Conservation (phyloP, 2,797 vertebrate genomes). For the Chaetophractus vellerosus region DNA sequence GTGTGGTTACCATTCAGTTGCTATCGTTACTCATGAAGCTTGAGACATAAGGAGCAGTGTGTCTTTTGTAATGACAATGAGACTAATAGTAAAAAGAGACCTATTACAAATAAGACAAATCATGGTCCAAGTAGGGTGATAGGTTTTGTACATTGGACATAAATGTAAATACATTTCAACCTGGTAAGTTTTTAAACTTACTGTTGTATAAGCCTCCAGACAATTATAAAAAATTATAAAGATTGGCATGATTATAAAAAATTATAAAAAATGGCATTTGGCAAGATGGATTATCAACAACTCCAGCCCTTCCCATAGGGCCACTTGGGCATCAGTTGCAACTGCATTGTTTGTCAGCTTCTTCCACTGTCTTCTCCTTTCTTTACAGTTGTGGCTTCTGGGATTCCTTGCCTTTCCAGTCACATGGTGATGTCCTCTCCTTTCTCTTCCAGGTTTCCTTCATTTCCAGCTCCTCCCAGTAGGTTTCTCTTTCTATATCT, state of each 20-base stretch:
- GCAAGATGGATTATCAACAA: slow-evolving; percentile 86
- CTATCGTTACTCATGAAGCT: slow-evolving; percentile 21
- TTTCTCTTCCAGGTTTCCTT: too few relatives aligned
- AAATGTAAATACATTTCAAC: slow-evolving; percentile 91
- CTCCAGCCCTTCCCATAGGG: too few relatives aligned
- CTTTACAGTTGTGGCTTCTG: too few relatives aligned
- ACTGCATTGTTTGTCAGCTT: too few relatives aligned
- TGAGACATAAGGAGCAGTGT: slow-evolving; percentile 72
- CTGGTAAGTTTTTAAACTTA: slow-evolving; percentile 89
- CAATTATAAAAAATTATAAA: slow-evolving; percentile 93
- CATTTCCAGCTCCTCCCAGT: too few relatives aligned
- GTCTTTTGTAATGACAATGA: slow-evolving; percentile 84
- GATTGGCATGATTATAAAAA: slow-evolving; percentile 93
- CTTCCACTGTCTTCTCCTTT: too few relatives aligned
- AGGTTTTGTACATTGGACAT: slow-evolving; percentile 89
- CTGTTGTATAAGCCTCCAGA: slow-evolving; percentile 93
- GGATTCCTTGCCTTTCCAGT: too few relatives aligned
- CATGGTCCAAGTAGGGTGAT: slow-evolving; percentile 74
- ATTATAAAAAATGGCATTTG: slow-evolving; percentile 91
- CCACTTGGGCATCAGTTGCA: too few relatives aligned
- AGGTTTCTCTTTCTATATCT: too few relatives aligned
- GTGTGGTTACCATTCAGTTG: slow-evolving; percentile 59
- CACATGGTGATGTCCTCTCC: too few relatives aligned
- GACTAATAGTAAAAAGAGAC: slow-evolving; percentile 88
- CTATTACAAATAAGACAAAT: slow-evolving; percentile 79